Evolutionary conservation across 2,113 vertebrate species (phyloP), one percentile per base, ranked within the genome.

Genomic region (Tretioscincus oriximinensis): DNA sequence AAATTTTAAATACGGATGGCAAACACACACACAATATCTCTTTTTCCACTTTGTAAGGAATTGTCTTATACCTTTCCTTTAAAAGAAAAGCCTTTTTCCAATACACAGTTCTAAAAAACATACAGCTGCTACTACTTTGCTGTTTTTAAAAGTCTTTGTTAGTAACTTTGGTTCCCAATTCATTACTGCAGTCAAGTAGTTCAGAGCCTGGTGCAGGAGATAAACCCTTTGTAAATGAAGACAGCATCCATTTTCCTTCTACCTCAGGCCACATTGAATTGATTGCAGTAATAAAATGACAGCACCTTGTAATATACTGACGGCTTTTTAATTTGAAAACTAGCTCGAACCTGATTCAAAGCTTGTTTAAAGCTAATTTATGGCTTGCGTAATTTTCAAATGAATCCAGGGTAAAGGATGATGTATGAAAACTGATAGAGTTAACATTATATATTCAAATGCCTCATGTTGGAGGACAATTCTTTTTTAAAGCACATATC

Each of bases 211-310:
- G 91, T 91, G 66, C 80, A 92, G 91, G 92, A 97, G 97, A 98
- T 98, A 98, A 98, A 97, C 95, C 95, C 92, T 90, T 66, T 88
- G 94, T 94, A 95, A 93, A 95, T 95, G 94, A 94, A 94, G 94
- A 95, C 92, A 91, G 93, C 92, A 91, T 95, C 93, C 95, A 92
- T 94, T 95, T 94, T 91, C 81, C 92, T 93, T 93, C 91, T 91
- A 92, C 95, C 91, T 92, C 88, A 70, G 93, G 95, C 94, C 94
- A 95, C 84, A 73, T 86, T 90, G 90, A 96, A 97, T 97, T 97
- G 96, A 98, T 97, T 96, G 92, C 91, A 88, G 94, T 96, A 96
- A 96, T 98, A 97, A 97, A 98, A 96, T 95, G 95, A 96, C 96
- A 96, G 93, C 92, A 91, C 88, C 83, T 88, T 92, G 90, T 96